Evolutionary conservation across 2,113 vertebrate species (phyloP).

Genomic region (Chlamydotis undulata): DNA sequence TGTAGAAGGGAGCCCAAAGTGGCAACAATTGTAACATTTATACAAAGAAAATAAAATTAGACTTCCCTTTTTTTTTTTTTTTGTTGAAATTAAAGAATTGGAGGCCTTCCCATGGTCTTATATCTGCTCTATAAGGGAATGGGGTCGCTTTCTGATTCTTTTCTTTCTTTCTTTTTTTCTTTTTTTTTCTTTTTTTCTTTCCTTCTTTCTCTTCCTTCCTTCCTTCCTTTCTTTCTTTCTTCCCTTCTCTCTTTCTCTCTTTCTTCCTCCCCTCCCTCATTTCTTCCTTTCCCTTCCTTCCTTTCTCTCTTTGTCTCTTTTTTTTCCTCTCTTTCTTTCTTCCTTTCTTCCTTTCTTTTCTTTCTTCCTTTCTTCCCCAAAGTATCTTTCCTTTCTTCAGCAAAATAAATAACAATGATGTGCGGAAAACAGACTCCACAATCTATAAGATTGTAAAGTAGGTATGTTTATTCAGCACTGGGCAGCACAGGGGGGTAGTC

Average conservation of each 20-base stretch:
- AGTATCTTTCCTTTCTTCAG: background rate
- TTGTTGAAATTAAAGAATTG: background rate
- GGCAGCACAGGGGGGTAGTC: too few relatives aligned
- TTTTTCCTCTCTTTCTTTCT: too few relatives aligned
- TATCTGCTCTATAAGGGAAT: background rate
- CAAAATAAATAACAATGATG: background rate
- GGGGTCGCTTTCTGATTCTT: background rate
- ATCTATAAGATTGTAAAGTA: too few relatives aligned
- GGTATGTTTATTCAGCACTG: too few relatives aligned
- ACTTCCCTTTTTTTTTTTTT: too few relatives aligned
- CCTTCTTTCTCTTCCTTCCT: background rate
- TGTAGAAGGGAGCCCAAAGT: background rate
- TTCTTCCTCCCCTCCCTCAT: accelerated
- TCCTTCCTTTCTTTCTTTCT: too few relatives aligned
- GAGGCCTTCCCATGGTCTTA: background rate
- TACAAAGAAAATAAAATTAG: background rate
- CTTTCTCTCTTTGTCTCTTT: background rate
- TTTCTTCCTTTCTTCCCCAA: background rate
- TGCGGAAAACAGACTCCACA: too few relatives aligned
- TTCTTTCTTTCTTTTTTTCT: too few relatives aligned
- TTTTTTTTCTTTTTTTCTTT: too few relatives aligned
- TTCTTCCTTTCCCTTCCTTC: too few relatives aligned
- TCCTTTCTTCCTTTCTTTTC: too few relatives aligned
- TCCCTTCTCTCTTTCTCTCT: accelerated
- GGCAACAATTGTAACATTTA: background rate